Percentiles rank a stretch among this genome's conserved stretches.
Evolutionary conservation across 2,888 invertebrate genomes (phyloP).

Genomic region (Apomyelois bistriatella): DNA sequence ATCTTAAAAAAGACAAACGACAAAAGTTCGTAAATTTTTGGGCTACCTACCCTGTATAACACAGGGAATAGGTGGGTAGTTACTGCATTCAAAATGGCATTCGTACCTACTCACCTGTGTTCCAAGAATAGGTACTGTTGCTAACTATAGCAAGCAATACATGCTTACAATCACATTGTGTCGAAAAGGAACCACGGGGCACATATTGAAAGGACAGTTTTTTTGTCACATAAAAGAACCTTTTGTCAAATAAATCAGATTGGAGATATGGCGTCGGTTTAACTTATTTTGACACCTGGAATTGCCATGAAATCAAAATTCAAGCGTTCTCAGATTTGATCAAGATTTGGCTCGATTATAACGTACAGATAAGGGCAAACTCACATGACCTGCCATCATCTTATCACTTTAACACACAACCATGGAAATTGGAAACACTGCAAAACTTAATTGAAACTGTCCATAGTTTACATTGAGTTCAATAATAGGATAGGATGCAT

Average conservation of each 20-base stretch:
- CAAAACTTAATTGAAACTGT: no score
- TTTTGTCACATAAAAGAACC: conserved; percentile 1
- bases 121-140: neutral
- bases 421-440: no score
- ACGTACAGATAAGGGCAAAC: neutral
- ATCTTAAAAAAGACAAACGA: no score
- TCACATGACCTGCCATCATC: no score
- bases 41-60: no score
- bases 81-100: neutral
- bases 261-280: neutral
- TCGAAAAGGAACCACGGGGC: neutral
- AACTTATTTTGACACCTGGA: conserved; percentile 37
- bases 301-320: conserved; percentile 44
- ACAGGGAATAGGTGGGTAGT: neutral
- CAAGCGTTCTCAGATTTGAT: neutral
- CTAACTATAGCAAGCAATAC: neutral
- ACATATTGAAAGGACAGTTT: neutral
- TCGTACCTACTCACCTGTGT: neutral
- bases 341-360: neutral
- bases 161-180: neutral
- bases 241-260: conserved; percentile 2
- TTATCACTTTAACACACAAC: no score
- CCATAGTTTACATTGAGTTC: no score
- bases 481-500: no score
- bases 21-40: no score